Percentiles rank a stretch among this genome's conserved stretches.
Evolutionary conservation across 2,113 vertebrate species (phyloP).

Genomic region (Synchiropus splendidus): DNA sequence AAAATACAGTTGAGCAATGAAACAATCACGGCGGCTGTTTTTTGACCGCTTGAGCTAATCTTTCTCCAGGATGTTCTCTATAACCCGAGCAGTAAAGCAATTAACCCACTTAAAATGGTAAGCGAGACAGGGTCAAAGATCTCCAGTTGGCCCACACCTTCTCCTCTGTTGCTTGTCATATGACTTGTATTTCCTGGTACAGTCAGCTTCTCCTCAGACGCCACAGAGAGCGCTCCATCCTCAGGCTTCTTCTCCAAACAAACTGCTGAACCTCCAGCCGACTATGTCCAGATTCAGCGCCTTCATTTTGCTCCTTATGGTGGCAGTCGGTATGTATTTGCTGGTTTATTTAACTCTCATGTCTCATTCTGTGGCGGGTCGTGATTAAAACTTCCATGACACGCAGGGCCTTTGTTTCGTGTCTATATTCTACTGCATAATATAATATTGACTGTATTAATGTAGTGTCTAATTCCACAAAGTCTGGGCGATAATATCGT

Average conservation of each 20-base stretch:
- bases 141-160: constrained; percentile 1
- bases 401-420: too few relatives aligned
- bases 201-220: constrained; percentile 6
- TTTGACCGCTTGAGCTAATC: too few relatives aligned
- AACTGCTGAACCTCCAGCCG: constrained; percentile 1
- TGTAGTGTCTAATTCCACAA: not conserved
- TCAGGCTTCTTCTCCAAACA: too few relatives aligned
- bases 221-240: constrained; percentile 5
- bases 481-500: not conserved
- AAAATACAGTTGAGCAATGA: too few relatives aligned
- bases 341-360: not conserved
- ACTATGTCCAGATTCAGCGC: constrained; percentile 42
- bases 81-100: too few relatives aligned
- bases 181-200: constrained; percentile 60
- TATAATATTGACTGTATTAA: too few relatives aligned
- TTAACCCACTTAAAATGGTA: too few relatives aligned
- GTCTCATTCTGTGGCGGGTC: constrained; percentile 15
- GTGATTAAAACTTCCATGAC: constrained; percentile 13
- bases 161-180: constrained; percentile 55
- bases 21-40: too few relatives aligned
- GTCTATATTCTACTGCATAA: too few relatives aligned
- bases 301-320: constrained; percentile 26
- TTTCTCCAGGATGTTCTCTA: too few relatives aligned
- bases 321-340: constrained; percentile 45
- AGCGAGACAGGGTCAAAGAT: too few relatives aligned